Percentiles rank a stretch among this genome's conserved stretches.
phyloP scores from a whole-genome alignment of 2,113 vertebrate species.

The Apodemus sylvaticus region DNA sequence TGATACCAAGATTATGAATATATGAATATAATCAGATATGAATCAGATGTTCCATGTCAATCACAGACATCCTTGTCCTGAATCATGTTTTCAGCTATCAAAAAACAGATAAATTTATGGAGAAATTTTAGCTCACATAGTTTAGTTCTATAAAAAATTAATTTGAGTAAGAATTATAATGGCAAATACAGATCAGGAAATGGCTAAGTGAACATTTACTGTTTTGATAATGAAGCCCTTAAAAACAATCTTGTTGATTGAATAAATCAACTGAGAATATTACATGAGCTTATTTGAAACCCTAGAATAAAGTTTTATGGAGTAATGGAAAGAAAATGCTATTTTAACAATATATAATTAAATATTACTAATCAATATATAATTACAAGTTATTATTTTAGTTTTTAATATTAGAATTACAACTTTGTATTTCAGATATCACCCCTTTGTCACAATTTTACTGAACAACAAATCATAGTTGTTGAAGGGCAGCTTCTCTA shows the following conservation, averaged over 20 bases:
- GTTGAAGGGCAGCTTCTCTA: neutral
- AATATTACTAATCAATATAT: neutral
- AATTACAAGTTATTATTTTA: neutral
- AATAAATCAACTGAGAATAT: neutral
- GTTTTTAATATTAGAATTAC: neutral
- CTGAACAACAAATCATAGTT: neutral
- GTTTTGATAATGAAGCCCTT: neutral
- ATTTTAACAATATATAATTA: neutral
- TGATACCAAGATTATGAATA: neutral
- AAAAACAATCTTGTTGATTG: neutral
- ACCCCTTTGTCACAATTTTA: neutral
- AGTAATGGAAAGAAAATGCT: neutral
- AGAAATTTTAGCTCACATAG: neutral
- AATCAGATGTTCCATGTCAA: neutral
- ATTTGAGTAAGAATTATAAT: neutral
- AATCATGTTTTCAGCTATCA: neutral
- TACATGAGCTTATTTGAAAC: neutral
- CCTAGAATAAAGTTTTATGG: neutral
- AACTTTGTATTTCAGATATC: neutral
- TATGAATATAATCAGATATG: neutral
- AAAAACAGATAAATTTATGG: neutral
- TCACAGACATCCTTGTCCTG: rapidly evolving
- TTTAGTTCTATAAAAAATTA: neutral
- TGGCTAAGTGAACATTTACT: neutral
- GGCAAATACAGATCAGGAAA: neutral